Conservation (phyloP, 2,113 vertebrate genomes). For the Saguinus imperator region DNA sequence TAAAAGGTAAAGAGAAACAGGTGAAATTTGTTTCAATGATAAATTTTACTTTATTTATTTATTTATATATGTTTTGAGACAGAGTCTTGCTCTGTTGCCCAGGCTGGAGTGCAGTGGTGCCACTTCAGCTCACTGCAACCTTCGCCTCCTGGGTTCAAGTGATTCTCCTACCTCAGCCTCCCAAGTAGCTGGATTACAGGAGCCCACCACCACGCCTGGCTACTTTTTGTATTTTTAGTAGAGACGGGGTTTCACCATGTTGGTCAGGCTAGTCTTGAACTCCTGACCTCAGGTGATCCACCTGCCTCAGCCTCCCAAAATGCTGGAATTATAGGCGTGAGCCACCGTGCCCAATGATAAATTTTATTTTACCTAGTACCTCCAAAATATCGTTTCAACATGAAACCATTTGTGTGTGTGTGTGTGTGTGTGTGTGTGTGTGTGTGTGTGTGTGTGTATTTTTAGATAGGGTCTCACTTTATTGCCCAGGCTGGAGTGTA, state of each 20-base stretch:
- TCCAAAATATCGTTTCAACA: constrained; percentile 32
- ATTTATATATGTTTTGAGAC: background rate
- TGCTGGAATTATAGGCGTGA: background rate
- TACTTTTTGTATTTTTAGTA: too few species aligned
- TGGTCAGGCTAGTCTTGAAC: background rate
- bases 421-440: too few species aligned
- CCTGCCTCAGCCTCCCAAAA: background rate
- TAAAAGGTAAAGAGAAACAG: background rate
- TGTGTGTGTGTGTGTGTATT: too few species aligned
- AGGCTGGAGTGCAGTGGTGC: background rate
- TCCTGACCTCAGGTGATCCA: background rate
- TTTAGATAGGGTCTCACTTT: too few species aligned
- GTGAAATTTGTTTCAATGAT: background rate
- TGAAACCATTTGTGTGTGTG: background rate
- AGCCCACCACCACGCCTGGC: background rate
- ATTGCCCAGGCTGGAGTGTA: too few species aligned
- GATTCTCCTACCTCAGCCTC: background rate
- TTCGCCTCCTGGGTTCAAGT: background rate
- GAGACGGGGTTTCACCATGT: too few species aligned
- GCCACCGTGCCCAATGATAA: background rate
- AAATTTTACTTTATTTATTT: background rate
- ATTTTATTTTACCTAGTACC: constrained; percentile 33
- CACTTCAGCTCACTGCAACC: background rate
- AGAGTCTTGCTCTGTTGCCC: background rate
- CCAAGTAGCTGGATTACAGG: background rate